Evolutionary conservation across 2,888 invertebrate species (phyloP).

Genomic region (Drosophila buzzatii): DNA sequence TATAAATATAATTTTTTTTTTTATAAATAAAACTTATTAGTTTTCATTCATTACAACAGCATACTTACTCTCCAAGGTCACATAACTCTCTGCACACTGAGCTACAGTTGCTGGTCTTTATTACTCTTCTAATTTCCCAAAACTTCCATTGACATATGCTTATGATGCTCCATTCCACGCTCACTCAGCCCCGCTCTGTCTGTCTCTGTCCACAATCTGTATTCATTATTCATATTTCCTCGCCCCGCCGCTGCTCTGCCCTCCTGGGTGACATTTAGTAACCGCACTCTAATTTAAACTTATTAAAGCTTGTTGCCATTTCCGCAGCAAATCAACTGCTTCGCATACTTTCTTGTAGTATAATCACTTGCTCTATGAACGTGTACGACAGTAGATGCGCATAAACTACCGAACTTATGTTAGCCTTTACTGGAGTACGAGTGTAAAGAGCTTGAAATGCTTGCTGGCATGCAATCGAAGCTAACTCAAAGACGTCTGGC

Average conservation of each 20-base stretch:
- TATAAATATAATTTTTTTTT: too few species aligned
- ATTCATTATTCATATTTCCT: not conserved
- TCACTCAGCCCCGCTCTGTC: not conserved
- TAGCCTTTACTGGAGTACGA: slow-evolving; percentile 17
- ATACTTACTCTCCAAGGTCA: not conserved
- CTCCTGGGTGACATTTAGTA: slow-evolving; percentile 8
- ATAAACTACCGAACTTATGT: slow-evolving; percentile 5
- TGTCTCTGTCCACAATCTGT: not conserved
- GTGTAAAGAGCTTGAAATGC: slow-evolving; percentile 2
- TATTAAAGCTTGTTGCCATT: slow-evolving; percentile 4
- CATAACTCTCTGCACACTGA: not conserved
- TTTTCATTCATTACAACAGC: too few species aligned
- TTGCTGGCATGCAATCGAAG: slow-evolving; percentile 13
- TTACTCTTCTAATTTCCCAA: not conserved
- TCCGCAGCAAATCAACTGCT: slow-evolving; percentile 1
- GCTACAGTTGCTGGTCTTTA: not conserved
- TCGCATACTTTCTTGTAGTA: not conserved
- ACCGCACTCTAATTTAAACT: slow-evolving; percentile 6
- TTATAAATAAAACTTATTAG: too few species aligned
- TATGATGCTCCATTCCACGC: not conserved
- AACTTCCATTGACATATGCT: not conserved
- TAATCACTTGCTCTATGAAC: not conserved
- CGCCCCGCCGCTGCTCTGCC: not conserved
- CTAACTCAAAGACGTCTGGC: slow-evolving; percentile 36
- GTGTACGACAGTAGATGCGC: slow-evolving; percentile 2